Evolutionary conservation across 1,140 invertebrate species (phyloP).

Genomic region (Brachionus rotundiformis): DNA sequence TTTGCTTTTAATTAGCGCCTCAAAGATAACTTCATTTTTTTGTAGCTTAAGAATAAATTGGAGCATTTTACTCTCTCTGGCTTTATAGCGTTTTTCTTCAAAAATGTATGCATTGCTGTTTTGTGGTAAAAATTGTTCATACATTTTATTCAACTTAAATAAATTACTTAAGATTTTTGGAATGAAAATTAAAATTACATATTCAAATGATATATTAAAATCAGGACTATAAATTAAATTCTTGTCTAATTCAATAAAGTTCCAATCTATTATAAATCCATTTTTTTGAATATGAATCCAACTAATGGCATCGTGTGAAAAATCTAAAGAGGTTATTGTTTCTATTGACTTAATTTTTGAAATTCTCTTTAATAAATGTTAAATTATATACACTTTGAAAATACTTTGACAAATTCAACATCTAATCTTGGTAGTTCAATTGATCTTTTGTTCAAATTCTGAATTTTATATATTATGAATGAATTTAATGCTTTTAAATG

Average conservation of each 20-base stretch:
- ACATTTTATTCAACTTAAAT: background rate
- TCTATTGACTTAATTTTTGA: background rate
- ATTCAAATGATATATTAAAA: slow-evolving; percentile 25
- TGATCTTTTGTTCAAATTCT: slow-evolving; percentile 12
- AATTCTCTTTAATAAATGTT: background rate
- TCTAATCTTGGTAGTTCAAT: slow-evolving; percentile 44
- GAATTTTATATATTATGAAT: background rate
- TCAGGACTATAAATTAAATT: slow-evolving; percentile 11
- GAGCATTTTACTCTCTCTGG: slow-evolving; percentile 8
- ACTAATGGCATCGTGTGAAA: background rate
- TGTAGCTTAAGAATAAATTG: slow-evolving; percentile 22
- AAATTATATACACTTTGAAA: background rate
- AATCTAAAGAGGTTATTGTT: slow-evolving; percentile 11
- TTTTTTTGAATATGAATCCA: slow-evolving; percentile 32
- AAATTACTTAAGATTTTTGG: background rate
- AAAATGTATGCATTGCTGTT: slow-evolving; percentile 24
- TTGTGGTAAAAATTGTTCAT: background rate
- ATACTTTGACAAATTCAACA: slow-evolving; percentile 25
- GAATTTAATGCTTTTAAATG: background rate
- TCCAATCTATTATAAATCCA: slow-evolving; percentile 34
- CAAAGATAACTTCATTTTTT: slow-evolving; percentile 23
- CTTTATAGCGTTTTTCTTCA: slow-evolving; percentile 32
- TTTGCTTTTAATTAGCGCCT: slow-evolving; percentile 22
- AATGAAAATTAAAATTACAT: background rate
- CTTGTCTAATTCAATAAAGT: slow-evolving; percentile 1